These are phyloP conservation scores for Novumbra hubbsi DNA, from an alignment of 2,797 vertebrate species.

Conservation along the genomic window DNA sequence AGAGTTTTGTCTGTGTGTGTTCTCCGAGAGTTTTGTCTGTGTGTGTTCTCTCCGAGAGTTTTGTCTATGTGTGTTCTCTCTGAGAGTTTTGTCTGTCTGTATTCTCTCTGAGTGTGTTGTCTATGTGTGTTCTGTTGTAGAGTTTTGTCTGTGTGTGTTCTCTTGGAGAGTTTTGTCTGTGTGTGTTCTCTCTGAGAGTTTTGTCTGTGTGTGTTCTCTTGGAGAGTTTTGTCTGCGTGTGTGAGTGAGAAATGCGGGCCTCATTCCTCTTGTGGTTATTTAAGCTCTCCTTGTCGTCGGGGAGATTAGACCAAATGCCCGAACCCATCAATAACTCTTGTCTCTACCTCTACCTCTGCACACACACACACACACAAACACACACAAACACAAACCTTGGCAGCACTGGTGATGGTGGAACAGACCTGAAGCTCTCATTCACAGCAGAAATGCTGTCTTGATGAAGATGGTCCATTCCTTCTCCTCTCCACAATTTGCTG, in stretches of 20 bases:
- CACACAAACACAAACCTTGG: conserved; percentile 9
- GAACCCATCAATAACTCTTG: conserved; percentile 66
- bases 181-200: too few species aligned
- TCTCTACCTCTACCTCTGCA: conserved; percentile 42
- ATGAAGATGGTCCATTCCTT: conserved; percentile 46
- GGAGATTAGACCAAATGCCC: conserved; percentile 60
- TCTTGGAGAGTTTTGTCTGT: too few species aligned
- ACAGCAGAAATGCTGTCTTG: conserved; percentile 57
- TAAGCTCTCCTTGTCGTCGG: conserved; percentile 55
- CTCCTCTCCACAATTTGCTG: conserved; percentile 32
- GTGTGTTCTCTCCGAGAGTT: too few species aligned
- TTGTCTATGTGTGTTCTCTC: too few species aligned
- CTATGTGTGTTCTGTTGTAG: too few species aligned
- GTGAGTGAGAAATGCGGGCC: neutral
- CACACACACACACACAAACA: conserved; percentile 1
- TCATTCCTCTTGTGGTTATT: conserved; percentile 53
- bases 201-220: neutral
- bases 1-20: conserved; percentile 3
- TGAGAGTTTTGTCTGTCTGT: too few species aligned
- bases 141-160: conserved; percentile 14
- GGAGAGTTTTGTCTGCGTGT: neutral
- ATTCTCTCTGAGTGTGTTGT: too few species aligned
- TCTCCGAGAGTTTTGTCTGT: too few species aligned
- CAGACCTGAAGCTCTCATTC: conserved; percentile 58
- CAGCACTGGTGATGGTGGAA: conserved; percentile 55